Evolutionary conservation across 2,797 vertebrate genomes (phyloP).

Genomic region (Rhincodon typus): DNA sequence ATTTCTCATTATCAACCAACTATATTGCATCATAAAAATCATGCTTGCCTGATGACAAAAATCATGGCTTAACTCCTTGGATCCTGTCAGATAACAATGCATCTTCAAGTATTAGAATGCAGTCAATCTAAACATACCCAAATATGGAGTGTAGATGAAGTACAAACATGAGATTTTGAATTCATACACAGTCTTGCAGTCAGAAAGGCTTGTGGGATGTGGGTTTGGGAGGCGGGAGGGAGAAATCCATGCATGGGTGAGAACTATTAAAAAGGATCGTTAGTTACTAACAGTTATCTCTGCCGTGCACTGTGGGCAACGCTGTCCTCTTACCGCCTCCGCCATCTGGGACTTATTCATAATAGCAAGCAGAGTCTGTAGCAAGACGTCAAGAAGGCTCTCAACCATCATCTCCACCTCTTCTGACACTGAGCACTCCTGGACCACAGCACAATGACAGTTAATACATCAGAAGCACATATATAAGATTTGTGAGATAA

Average conservation of each 20-base stretch:
- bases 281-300: constrained; percentile 99
- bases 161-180: background rate
- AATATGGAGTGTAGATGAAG: background rate
- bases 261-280: constrained; percentile 55
- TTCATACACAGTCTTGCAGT: background rate
- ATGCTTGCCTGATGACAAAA: background rate
- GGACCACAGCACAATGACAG: constrained; percentile 39
- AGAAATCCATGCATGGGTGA: background rate
- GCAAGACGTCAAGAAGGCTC: constrained; percentile 94
- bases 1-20: background rate
- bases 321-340: constrained; percentile 97
- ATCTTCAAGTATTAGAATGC: background rate
- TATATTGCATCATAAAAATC: background rate
- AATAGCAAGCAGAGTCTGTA: constrained; percentile 96
- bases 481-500: background rate
- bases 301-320: constrained; percentile 98
- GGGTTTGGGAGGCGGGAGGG: background rate
- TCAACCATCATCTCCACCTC: constrained; percentile 99
- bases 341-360: constrained; percentile 98
- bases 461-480: background rate
- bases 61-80: background rate
- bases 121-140: constrained; percentile 18
- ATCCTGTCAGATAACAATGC: background rate
- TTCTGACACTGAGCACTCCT: constrained; percentile 95
- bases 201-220: background rate